Conservation (phyloP, 2,113 vertebrate genomes). For the Micronycteris hirsuta region DNA sequence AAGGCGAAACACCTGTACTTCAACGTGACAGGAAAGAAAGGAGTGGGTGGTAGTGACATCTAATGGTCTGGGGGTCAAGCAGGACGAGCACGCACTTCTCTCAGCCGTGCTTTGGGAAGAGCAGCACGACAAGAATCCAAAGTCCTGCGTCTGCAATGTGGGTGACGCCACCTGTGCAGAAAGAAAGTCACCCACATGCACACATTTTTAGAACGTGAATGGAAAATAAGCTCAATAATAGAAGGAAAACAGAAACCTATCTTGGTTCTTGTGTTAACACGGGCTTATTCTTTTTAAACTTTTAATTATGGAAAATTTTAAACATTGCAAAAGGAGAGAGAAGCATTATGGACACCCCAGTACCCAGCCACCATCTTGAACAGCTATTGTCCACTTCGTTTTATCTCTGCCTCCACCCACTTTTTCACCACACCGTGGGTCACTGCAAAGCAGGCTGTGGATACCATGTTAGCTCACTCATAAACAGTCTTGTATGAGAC, state of each 20-base stretch:
- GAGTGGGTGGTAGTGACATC: background rate
- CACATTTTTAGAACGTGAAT: background rate
- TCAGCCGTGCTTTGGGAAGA: background rate
- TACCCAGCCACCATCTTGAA: background rate
- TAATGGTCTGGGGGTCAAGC: background rate
- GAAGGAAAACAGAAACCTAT: background rate
- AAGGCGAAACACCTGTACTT: background rate
- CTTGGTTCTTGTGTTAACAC: background rate
- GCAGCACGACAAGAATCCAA: background rate
- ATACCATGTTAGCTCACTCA: background rate
- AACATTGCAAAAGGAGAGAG: background rate
- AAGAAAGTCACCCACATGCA: background rate
- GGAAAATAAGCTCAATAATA: background rate
- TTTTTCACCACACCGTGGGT: background rate
- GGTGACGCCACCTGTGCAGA: background rate
- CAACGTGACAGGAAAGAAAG: background rate
- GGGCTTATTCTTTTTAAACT: background rate
- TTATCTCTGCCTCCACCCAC: background rate
- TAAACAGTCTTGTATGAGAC: background rate
- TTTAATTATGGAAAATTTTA: background rate
- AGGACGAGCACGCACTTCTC: background rate
- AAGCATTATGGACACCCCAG: background rate
- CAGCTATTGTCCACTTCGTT: background rate
- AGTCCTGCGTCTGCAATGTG: background rate
- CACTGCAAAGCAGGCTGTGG: background rate